phyloP scores from a whole-genome alignment of 1,140 invertebrate genomes.

The Drosophila sucinea region DNA sequence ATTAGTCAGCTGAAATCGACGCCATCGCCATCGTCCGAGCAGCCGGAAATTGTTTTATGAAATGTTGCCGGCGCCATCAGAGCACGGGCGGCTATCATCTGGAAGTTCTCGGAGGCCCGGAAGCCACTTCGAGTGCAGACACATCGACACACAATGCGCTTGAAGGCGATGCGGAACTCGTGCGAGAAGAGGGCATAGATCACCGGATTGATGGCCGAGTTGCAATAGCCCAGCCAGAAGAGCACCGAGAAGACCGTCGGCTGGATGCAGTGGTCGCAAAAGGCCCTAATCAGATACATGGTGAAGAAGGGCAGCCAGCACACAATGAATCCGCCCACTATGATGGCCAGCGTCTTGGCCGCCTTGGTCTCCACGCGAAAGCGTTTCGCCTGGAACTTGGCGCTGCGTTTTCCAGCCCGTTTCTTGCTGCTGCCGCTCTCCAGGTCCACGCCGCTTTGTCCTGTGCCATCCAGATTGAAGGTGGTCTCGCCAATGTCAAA shows the following conservation, averaged over 20 bases:
- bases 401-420: slow-evolving; percentile 83
- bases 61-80: slow-evolving; percentile 81
- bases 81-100: slow-evolving; percentile 78
- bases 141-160: slow-evolving; percentile 88
- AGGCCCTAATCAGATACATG: slow-evolving; percentile 92
- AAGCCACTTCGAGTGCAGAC: slow-evolving; percentile 83
- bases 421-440: slow-evolving; percentile 71
- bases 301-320: slow-evolving; percentile 96
- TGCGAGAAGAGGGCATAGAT: slow-evolving; percentile 94
- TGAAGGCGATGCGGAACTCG: slow-evolving; percentile 93
- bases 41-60: slow-evolving; percentile 81
- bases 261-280: slow-evolving; percentile 87
- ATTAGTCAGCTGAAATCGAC: slow-evolving; percentile 82
- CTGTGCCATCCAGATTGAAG: slow-evolving; percentile 60
- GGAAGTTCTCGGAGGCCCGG: slow-evolving; percentile 81
- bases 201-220: slow-evolving; percentile 94
- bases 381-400: slow-evolving; percentile 85
- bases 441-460: slow-evolving; percentile 35
- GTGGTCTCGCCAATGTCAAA: slow-evolving; percentile 79
- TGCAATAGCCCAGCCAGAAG: slow-evolving; percentile 97
- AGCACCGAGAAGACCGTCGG: slow-evolving; percentile 90
- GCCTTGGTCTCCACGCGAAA: slow-evolving; percentile 92
- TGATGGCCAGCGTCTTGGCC: slow-evolving; percentile 94
- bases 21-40: slow-evolving; percentile 76
- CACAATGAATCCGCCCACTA: slow-evolving; percentile 95